phyloP scores from a whole-genome alignment of 2,113 vertebrate genomes.

The Menidia beryllina region DNA sequence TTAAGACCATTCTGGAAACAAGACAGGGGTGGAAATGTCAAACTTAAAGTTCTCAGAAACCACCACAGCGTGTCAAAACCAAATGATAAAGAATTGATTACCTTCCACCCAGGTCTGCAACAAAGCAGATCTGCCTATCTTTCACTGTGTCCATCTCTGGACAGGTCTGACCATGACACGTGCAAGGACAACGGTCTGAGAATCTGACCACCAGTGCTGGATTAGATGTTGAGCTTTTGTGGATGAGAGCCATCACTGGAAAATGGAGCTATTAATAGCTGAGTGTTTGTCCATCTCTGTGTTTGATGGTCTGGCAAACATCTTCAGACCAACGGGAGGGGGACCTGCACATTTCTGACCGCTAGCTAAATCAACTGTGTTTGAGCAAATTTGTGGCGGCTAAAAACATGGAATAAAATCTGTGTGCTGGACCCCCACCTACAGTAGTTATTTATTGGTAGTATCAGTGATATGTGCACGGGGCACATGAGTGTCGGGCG shows the following conservation, averaged over 20 bases:
- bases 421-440: not conserved
- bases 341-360: not conserved
- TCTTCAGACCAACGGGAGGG: not conserved
- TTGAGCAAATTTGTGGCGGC: not conserved
- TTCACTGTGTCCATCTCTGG: conserved; percentile 23
- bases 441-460: not conserved
- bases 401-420: not conserved
- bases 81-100: conserved; percentile 19
- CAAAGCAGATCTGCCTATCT: not conserved
- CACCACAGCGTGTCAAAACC: not conserved
- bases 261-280: conserved; percentile 57
- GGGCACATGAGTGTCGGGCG: conserved; percentile 1
- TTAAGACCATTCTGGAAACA: conserved; percentile 95
- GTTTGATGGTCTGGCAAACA: conserved; percentile 7
- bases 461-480: conserved; percentile 1
- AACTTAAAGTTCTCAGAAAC: not conserved
- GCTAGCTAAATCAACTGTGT: not conserved
- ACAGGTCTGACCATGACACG: not conserved
- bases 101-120: conserved; percentile 47
- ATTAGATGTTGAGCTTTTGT: conserved; percentile 49
- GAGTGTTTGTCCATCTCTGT: conserved; percentile 1
- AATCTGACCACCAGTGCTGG: conserved; percentile 37
- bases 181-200: conserved; percentile 5
- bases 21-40: conserved; percentile 22
- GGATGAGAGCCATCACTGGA: conserved; percentile 33